phyloP scores from a whole-genome alignment of 2,888 invertebrate genomes.

The Listrodromus nycthemerus region DNA sequence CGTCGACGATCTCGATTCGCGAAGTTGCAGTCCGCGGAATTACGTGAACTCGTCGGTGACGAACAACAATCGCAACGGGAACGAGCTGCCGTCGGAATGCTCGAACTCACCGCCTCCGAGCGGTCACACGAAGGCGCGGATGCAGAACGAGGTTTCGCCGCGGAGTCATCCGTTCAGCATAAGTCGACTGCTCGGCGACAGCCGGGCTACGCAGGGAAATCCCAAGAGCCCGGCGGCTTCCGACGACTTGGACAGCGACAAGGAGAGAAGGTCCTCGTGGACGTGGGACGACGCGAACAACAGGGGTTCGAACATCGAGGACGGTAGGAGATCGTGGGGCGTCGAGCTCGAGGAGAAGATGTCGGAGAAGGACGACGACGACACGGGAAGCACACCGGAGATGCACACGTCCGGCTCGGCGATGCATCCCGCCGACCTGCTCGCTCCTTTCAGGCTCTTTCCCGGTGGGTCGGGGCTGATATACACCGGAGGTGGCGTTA shows the following conservation, averaged over 20 bases:
- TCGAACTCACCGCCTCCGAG: conserved; percentile 77
- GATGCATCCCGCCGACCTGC: conserved; percentile 76
- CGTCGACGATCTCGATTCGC: conserved; percentile 82
- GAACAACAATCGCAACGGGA: conserved; percentile 60
- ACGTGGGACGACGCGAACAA: conserved; percentile 79
- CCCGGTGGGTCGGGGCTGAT: conserved; percentile 80
- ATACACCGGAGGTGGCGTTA: conserved; percentile 89
- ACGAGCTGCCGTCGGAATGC: conserved; percentile 77
- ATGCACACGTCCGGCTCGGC: conserved; percentile 73
- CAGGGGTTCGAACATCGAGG: conserved; percentile 75
- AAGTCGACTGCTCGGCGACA: conserved; percentile 81
- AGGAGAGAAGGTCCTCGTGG: conserved; percentile 79
- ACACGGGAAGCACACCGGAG: conserved; percentile 80
- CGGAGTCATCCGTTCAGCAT: conserved; percentile 83
- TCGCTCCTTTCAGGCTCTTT: conserved; percentile 79
- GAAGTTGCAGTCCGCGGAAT: conserved; percentile 79
- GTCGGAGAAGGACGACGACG: conserved; percentile 82
- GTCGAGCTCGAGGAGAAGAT: conserved; percentile 79
- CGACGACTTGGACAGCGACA: conserved; percentile 80
- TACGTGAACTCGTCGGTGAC: conserved; percentile 68
- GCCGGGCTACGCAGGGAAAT: conserved; percentile 71
- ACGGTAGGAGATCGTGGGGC: conserved; percentile 81
- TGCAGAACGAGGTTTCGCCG: conserved; percentile 78
- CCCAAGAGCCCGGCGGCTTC: conserved; percentile 78
- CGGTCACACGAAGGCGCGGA: conserved; percentile 75